Percentiles rank a stretch among this genome's conserved stretches.
Conservation (phyloP, 2,888 invertebrate species). For the Amblyjoppa proteus region DNA sequence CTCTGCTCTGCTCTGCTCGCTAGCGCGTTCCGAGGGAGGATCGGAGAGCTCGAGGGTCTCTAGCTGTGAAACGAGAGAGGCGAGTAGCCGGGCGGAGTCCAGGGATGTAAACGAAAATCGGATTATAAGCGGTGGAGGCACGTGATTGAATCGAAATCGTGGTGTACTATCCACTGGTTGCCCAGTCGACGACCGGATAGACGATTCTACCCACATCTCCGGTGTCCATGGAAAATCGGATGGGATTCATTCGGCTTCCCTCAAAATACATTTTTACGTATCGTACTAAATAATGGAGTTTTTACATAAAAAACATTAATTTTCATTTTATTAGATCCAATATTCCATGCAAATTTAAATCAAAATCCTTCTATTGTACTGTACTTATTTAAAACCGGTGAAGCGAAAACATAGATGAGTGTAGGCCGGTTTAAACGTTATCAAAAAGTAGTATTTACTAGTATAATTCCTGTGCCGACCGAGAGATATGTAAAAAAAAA, state of each 20-base stretch:
- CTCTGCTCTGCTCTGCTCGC: slow-evolving; percentile 13
- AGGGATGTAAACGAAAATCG: slow-evolving; percentile 65
- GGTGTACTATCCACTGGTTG: slow-evolving; percentile 24
- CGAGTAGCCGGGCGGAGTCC: slow-evolving; percentile 44
- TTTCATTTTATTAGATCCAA: not conserved
- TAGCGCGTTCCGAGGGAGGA: slow-evolving; percentile 20
- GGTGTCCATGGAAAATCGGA: slow-evolving; percentile 12
- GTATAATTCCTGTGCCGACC: slow-evolving; percentile 43
- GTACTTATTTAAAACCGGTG: not conserved
- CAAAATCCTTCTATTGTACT: not conserved
- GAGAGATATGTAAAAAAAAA: slow-evolving; percentile 12
- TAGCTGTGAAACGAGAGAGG: slow-evolving; percentile 9
- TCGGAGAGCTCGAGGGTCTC: not conserved
- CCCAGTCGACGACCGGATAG: slow-evolving; percentile 19
- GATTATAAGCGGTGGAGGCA: slow-evolving; percentile 64
- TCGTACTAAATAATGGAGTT: not conserved
- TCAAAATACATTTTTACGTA: not conserved
- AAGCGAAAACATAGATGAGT: not conserved
- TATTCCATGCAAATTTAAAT: not conserved
- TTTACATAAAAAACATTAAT: not conserved
- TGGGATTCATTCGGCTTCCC: not conserved
- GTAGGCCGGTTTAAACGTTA: not conserved
- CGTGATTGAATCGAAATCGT: slow-evolving; percentile 66
- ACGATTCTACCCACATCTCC: slow-evolving; percentile 8
- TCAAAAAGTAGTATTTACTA: slow-evolving; percentile 40